These are phyloP conservation scores for Laticauda colubrina DNA, from an alignment of 2,113 vertebrate genomes.

Conservation along the genomic window DNA sequence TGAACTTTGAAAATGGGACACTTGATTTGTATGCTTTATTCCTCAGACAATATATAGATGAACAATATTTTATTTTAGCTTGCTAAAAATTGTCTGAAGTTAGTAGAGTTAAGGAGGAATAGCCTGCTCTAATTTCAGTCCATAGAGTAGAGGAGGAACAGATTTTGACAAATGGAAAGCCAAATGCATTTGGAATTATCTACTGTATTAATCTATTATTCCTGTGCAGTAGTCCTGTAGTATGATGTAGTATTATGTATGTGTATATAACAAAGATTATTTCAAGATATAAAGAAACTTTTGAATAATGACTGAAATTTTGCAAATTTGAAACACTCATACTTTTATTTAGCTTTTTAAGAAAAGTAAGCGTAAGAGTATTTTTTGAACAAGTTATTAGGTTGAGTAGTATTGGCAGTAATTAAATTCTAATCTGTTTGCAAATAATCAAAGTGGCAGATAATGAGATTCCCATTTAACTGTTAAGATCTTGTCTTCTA, in stretches of 20 bases:
- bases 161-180: background rate
- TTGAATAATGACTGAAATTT: background rate
- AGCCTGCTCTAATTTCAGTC: background rate
- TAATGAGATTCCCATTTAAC: background rate
- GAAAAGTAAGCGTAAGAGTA: background rate
- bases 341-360: background rate
- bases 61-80: background rate
- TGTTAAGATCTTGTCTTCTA: background rate
- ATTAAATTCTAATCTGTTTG: background rate
- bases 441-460: background rate
- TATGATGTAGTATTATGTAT: background rate
- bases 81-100: background rate
- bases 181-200: background rate
- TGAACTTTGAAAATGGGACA: background rate
- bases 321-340: background rate
- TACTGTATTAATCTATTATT: background rate
- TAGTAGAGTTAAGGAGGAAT: background rate
- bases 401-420: too few relatives aligned
- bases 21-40: background rate
- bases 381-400: background rate
- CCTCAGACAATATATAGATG: background rate
- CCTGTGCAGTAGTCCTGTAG: background rate
- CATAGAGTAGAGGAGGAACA: background rate
- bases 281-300: background rate
- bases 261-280: background rate